Percentiles rank a stretch among this genome's conserved stretches.
These are phyloP conservation scores for Glaucidium brasilianum DNA, from an alignment of 2,113 vertebrate species.

Conservation along the genomic window DNA sequence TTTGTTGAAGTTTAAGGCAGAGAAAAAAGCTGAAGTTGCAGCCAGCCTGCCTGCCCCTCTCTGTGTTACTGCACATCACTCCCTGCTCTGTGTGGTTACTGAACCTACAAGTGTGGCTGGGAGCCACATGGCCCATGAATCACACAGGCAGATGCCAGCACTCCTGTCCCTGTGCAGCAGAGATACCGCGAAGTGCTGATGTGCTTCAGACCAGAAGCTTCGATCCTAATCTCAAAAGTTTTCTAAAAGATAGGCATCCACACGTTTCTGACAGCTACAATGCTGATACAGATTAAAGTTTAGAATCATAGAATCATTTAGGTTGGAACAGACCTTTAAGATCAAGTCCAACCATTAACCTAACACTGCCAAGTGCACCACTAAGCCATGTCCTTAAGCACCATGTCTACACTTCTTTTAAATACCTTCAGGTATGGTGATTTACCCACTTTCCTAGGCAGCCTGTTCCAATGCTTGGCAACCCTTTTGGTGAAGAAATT, in stretches of 20 bases:
- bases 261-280: background rate
- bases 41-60: background rate
- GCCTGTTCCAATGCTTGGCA: no score
- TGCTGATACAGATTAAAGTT: background rate
- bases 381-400: background rate
- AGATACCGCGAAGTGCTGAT: background rate
- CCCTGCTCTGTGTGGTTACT: background rate
- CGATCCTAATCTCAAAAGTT: background rate
- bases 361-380: background rate
- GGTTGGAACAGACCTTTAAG: background rate
- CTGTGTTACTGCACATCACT: background rate
- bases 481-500: no score
- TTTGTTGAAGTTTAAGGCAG: background rate
- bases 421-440: no score
- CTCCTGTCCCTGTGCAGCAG: background rate
- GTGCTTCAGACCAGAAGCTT: background rate
- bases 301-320: background rate
- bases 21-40: background rate
- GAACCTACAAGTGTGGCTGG: background rate
- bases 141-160: background rate
- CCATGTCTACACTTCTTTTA: no score
- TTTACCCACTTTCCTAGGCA: no score
- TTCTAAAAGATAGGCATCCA: background rate
- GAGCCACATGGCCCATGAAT: background rate
- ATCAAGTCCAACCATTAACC: background rate